Percentiles rank a stretch among this genome's conserved stretches.
phyloP scores from a whole-genome alignment of 2,888 invertebrate species.

The Melitaea athalia region DNA sequence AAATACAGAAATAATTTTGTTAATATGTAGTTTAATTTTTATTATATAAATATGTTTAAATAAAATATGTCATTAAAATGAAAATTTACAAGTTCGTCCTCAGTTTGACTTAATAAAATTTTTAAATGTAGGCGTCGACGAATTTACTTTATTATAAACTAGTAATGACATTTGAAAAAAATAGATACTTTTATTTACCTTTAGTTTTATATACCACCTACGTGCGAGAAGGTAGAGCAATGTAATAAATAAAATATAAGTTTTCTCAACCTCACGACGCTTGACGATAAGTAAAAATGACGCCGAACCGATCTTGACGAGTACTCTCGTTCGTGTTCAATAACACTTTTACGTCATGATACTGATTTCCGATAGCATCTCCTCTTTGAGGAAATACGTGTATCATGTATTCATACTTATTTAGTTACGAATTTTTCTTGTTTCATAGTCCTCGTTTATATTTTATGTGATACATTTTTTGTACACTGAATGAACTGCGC shows the following conservation, averaged over 20 bases:
- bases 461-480: too few species aligned
- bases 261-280: slow-evolving; percentile 16
- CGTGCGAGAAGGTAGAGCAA: slow-evolving; percentile 10
- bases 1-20: too few species aligned
- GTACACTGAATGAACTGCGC: too few species aligned
- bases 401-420: not conserved
- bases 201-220: not conserved
- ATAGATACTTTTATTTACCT: not conserved
- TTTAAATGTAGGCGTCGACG: not conserved
- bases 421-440: too few species aligned
- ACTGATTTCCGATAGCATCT: slow-evolving; percentile 25
- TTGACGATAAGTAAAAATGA: slow-evolving; percentile 33
- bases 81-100: too few species aligned
- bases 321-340: slow-evolving; percentile 32
- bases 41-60: too few species aligned
- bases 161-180: not conserved
- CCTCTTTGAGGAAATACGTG: slow-evolving; percentile 3
- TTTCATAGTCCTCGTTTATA: too few species aligned
- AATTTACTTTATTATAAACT: too few species aligned
- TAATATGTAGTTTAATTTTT: too few species aligned
- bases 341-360: slow-evolving; percentile 28
- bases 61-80: too few species aligned
- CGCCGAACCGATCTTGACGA: slow-evolving; percentile 29
- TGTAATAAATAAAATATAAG: slow-evolving; percentile 28
- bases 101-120: too few species aligned